These are phyloP conservation scores for Unio delphinus DNA, from an alignment of 2,888 invertebrate species.

Conservation along the genomic window DNA sequence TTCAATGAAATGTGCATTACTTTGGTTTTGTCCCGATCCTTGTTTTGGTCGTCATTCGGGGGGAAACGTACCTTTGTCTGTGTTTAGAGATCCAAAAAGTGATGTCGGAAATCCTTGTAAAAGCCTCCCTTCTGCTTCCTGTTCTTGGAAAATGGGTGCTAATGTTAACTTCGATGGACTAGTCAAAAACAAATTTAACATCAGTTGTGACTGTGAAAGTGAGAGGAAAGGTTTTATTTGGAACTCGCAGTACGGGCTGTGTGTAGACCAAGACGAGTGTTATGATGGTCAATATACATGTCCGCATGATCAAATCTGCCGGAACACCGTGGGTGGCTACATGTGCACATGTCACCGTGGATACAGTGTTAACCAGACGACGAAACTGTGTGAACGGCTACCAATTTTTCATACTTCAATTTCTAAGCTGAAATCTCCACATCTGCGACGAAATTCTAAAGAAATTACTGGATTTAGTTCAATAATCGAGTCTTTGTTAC, in stretches of 20 bases:
- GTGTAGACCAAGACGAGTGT: constrained; percentile 58
- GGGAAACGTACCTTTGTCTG: constrained; percentile 21
- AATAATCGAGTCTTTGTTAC: not conserved
- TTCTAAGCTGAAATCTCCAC: constrained; percentile 7
- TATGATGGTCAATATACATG: constrained; percentile 26
- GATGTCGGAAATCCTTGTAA: constrained; percentile 52
- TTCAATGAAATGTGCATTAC: constrained; percentile 50
- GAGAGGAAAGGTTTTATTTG: constrained; percentile 47
- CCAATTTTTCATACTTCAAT: constrained; percentile 23
- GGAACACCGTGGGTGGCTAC: constrained; percentile 47
- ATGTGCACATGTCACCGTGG: constrained; percentile 47
- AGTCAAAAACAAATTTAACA: constrained; percentile 55
- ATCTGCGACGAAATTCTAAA: not conserved
- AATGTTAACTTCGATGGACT: constrained; percentile 55
- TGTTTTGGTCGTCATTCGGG: constrained; percentile 47
- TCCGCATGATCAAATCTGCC: constrained; percentile 34
- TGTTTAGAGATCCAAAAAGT: not conserved
- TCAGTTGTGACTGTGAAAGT: constrained; percentile 50
- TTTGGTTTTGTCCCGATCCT: constrained; percentile 64
- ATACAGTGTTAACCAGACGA: constrained; percentile 21
- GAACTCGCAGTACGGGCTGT: constrained; percentile 44
- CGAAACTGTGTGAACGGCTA: constrained; percentile 32
- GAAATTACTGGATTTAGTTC: constrained; percentile 1
- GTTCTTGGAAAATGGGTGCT: constrained; percentile 24
- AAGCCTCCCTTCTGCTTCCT: constrained; percentile 24